Conservation (phyloP, 2,888 invertebrate species). For the Labia minor region DNA sequence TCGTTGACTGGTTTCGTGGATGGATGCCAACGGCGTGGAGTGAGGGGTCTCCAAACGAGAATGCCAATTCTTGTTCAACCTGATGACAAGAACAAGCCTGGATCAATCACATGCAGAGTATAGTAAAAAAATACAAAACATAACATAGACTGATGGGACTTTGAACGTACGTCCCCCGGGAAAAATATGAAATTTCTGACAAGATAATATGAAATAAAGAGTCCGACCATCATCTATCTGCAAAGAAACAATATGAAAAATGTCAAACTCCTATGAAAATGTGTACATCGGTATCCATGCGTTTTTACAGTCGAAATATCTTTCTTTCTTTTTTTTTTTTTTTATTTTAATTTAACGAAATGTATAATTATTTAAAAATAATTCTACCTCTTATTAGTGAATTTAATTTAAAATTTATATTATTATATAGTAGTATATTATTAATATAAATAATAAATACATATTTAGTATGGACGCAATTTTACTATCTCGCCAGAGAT, state of each 20-base stretch:
- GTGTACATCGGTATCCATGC: background rate
- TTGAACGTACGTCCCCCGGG: background rate
- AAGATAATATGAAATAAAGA: conserved; percentile 5
- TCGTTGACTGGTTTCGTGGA: background rate
- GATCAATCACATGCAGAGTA: background rate
- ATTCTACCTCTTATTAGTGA: too few relatives aligned
- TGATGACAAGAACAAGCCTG: background rate
- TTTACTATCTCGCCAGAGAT: too few relatives aligned
- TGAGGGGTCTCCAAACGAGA: background rate
- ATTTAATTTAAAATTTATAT: too few relatives aligned
- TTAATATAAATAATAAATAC: too few relatives aligned
- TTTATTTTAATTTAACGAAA: too few relatives aligned
- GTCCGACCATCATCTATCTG: background rate
- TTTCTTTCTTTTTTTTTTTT: background rate
- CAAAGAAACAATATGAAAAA: conserved; percentile 5
- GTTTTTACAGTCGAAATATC: background rate
- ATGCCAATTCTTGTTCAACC: background rate
- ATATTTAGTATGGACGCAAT: too few relatives aligned
- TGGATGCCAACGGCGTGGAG: too few relatives aligned
- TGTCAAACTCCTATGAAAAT: background rate
- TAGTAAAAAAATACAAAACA: background rate
- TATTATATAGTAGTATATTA: too few relatives aligned
- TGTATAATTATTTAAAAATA: too few relatives aligned
- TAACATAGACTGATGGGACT: background rate
- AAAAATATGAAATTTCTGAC: background rate